These are phyloP conservation scores for Parasteatoda tepidariorum DNA, from an alignment of 1,140 invertebrate genomes.

Conservation along the genomic window DNA sequence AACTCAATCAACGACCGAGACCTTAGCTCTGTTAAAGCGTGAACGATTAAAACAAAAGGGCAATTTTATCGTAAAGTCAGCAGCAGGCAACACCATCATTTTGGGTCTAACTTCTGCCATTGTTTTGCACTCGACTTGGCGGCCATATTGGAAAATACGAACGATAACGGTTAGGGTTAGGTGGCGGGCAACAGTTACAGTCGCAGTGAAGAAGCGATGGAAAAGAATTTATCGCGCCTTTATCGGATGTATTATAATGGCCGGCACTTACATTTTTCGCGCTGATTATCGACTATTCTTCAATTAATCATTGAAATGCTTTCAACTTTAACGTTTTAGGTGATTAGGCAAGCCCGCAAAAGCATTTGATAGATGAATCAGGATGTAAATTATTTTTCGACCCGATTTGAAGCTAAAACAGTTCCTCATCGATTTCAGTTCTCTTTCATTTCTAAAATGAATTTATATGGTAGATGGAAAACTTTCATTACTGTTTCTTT, in stretches of 20 bases:
- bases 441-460: constrained; percentile 39
- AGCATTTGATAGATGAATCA: constrained; percentile 51
- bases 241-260: constrained; percentile 59
- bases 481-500: constrained; percentile 10
- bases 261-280: constrained; percentile 58
- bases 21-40: not conserved
- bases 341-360: constrained; percentile 43
- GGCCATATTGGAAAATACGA: constrained; percentile 59
- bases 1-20: constrained; percentile 47
- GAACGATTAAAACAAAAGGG: constrained; percentile 48
- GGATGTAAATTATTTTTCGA: constrained; percentile 60
- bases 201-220: constrained; percentile 47
- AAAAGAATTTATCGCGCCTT: constrained; percentile 60
- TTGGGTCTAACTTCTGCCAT: constrained; percentile 11
- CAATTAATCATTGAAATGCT: constrained; percentile 55
- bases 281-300: constrained; percentile 53
- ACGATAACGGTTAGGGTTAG: constrained; percentile 25
- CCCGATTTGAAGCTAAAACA: constrained; percentile 43
- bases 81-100: constrained; percentile 11
- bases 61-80: constrained; percentile 50
- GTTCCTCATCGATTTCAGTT: constrained; percentile 37
- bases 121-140: constrained; percentile 53
- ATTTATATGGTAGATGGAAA: constrained; percentile 44
- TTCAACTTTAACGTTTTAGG: constrained; percentile 54
- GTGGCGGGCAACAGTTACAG: constrained; percentile 45